A percentile compares a stretch with the other conserved stretches of the same genome.
phyloP scores from a whole-genome alignment of 2,113 vertebrate species.

The Butorides virescens region DNA sequence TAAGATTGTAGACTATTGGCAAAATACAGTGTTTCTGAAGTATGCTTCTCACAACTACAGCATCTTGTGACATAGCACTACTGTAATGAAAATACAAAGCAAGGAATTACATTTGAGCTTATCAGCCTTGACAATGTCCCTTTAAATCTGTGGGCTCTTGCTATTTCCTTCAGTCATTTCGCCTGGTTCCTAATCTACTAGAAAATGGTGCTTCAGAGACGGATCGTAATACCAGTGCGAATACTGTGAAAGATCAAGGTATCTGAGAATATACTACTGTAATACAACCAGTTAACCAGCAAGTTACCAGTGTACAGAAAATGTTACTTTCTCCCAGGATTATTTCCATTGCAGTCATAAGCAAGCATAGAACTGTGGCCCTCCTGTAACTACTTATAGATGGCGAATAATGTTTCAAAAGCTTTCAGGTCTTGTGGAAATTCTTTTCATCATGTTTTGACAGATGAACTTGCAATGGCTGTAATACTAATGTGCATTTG shows the following conservation, averaged over 20 bases:
- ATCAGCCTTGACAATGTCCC: not conserved
- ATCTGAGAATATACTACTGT: not conserved
- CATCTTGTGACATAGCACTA: not conserved
- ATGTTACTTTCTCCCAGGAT: not conserved
- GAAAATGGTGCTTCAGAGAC: not conserved
- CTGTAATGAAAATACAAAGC: not conserved
- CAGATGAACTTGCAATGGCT: not conserved
- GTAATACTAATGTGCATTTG: not conserved
- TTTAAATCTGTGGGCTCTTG: not conserved
- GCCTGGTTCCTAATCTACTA: not conserved
- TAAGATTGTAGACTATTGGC: not conserved
- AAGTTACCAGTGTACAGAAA: not conserved
- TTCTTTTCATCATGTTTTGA: not conserved
- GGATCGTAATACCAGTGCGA: not conserved
- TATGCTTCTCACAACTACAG: fast-evolving
- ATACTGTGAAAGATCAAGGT: not conserved
- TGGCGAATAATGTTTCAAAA: not conserved
- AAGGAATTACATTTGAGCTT: not conserved
- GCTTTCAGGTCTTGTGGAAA: not conserved
- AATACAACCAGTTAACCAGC: not conserved
- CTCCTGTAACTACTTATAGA: not conserved
- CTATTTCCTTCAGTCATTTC: not conserved
- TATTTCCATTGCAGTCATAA: not conserved
- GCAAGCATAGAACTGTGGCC: not conserved
- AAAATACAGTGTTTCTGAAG: not conserved